Base-by-base conservation (phyloP, 2,113 vertebrate genomes). In the Lagenorhynchus albirostris region DNA sequence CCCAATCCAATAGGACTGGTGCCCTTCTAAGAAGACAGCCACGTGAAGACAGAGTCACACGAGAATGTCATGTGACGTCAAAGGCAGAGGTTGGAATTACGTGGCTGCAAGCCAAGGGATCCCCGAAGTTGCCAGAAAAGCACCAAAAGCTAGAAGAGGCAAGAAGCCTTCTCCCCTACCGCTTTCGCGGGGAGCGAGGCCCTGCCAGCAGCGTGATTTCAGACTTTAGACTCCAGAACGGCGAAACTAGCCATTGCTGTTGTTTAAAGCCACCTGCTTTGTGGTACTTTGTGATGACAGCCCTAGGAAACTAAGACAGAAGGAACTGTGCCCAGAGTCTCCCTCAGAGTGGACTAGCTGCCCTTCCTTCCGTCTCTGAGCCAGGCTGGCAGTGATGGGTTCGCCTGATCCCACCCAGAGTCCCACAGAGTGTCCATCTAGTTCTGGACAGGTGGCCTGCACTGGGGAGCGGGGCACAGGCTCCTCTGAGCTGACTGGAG, bases 141-240 rank as follows among this genome's bases (percentile, higher is more conserved):
- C 38, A 20, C n/a, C 33, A 33, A 79, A 31, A 41, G 63, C 20
- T 44, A 21, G 2, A 20, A 58, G 23, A 53, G 38, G 13, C 17
- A n/a, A 71, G 55, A 65, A 36, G 2, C 36, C 0, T 33, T 21
- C 4, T n/a, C 6, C 26, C 3, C 11, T 33, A 2, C 0, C 0
- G 4, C 38, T 18, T 76, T 68, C 17, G 1, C 44, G n/a, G 47
- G 11, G 38, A 25, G 20, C 1, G 1, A 2, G 23, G 31, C 29
- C 44, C 33, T 38, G 47, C 29, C 71, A 15, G 7, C 25, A 8
- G 23, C 4, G 1, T 38, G 33, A 25, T 26, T 53, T 9, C 63
- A 62, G 89, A 47, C 38, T 3, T 38, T 2, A 2, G 18, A 8
- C 1, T 60, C 60, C 50, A 15, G 50, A 8, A 53, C 50, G 11